Base-by-base conservation (phyloP, 2,113 vertebrate species). In the Osmerus eperlanus region DNA sequence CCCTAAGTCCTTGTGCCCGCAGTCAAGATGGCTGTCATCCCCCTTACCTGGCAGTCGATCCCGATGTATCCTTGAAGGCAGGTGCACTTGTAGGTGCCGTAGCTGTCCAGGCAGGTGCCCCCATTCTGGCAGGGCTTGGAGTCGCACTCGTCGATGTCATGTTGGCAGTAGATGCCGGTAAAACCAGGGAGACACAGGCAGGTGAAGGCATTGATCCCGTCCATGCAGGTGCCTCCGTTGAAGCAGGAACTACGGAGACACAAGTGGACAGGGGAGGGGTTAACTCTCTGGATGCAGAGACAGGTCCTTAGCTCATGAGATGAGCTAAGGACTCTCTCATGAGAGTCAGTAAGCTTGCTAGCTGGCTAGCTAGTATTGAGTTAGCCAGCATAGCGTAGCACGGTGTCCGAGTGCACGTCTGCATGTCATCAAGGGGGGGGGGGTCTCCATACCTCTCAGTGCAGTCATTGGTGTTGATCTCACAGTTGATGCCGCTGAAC, bases 391-490 rank as follows among this genome's bases (percentile, higher is more conserved):
- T 36, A 36, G 32, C 32, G 32, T 36, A 36, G 25, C 25, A 36
- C 32, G 14, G 9, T 55, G 54, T 18, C 14, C 4, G 54, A 14
- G 54, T 55, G 53, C 53, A 2, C 16, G 41, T 25, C 8, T 67
- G 11, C 51, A 25, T 21, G 14, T 64, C 32, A 36, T 64, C 14
- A 2, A 25, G 25, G 25, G 28, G 23, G 7, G 41, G 41, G 41
- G 36, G 23, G 4, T 11, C n/a, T 18, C 18, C 23, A 1, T 91
- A 98, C 97, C 97, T 99, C 89, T 99, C 97, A 0, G 97, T 98
- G 91, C 97, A 99, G 92, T 99, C 97, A 0, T 96, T 96, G 0
- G 93, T 96, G 90, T 99, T 97, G 85, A 96, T 94, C 90, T 99
- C 97, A 0, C 97, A 99, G 88, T 98, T 96, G 84, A 98, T 98